Base-by-base conservation (phyloP, 2,888 invertebrate genomes). In the Mesorhabditis sp. region DNA sequence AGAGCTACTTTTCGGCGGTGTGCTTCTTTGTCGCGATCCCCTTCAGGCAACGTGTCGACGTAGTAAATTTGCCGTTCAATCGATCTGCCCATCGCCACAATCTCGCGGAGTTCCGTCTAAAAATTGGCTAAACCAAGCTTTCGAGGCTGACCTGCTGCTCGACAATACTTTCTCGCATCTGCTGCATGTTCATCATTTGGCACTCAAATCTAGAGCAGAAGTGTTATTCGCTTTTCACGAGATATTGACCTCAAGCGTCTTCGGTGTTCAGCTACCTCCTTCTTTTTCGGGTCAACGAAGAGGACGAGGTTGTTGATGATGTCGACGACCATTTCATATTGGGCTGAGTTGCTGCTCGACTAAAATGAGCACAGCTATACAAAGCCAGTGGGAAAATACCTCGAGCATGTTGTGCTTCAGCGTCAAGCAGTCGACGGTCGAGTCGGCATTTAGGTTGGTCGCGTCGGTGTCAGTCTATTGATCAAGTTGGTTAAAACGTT, bases 381-480 rank as follows among this genome's bases (percentile, higher is more conserved):
- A 13, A 6, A 58, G 44, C 62, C 61, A 43, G 58, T 45, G 7
- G 71, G 73, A 66, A n/a, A 95, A 50, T 50, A 50, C 94, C 86
- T 96, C 95, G 50, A 98, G 89, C 88, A 97, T 97, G 86, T 98
- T 94, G 88, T 98, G 98, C 91, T 96, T 78, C 66, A 98, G 89
- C 0, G 95, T 96, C 86, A 98, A 95, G 3, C 95, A 94, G 89
- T 98, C 96, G 65, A 94, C 94, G 73, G 92, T 92, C 76, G 91
- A 73, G 45, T 74, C 72, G 2, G 65, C 45, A 5, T 70, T 71
- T 41, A 65, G 65, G 43, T 45, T 45, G 43, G 50, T 45, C 5
- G 58, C 63, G 41, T 71, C 15, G 28, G 70, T 43, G 64, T 70
- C 67, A 69, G 7, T 5, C 50, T 44, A n/a, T 70, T 62, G 67